Conservation (phyloP, 2,797 vertebrate genomes). For the Acipenser ruthenus region DNA sequence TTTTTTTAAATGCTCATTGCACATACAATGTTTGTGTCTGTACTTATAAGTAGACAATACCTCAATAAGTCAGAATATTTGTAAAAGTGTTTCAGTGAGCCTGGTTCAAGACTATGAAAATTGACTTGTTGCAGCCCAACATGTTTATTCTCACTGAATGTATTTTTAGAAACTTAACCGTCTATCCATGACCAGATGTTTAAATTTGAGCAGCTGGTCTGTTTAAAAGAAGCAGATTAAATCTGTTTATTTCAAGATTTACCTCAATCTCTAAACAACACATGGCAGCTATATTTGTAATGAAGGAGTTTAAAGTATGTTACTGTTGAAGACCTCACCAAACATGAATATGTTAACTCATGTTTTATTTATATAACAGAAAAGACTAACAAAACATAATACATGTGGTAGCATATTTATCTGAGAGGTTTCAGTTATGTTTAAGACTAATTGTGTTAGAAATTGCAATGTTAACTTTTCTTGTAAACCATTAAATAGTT, state of each 20-base stretch:
- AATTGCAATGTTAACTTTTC: constrained; percentile 21
- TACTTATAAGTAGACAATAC: too few species aligned
- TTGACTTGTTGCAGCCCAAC: constrained; percentile 6
- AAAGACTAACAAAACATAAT: too few species aligned
- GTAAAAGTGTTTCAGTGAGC: background rate
- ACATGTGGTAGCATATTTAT: background rate
- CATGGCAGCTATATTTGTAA: too few species aligned
- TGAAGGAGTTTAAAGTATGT: too few species aligned
- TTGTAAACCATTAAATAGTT: constrained; percentile 32
- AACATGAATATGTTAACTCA: too few species aligned
- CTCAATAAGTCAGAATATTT: background rate
- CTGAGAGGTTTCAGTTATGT: constrained; percentile 27
- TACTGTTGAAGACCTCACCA: too few species aligned
- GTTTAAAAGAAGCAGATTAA: too few species aligned
- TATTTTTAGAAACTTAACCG: background rate
- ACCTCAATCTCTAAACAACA: too few species aligned
- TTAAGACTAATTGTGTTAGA: constrained; percentile 16
- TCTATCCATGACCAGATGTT: too few species aligned
- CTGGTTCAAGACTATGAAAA: background rate
- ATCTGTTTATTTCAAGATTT: too few species aligned
- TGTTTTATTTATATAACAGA: too few species aligned
- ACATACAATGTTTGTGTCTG: background rate
- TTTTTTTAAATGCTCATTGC: background rate
- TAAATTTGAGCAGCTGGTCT: too few species aligned
- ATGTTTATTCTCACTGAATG: constrained; percentile 4